Evolutionary conservation across 2,113 vertebrate species (phyloP).

Genomic region (Madoqua kirkii): DNA sequence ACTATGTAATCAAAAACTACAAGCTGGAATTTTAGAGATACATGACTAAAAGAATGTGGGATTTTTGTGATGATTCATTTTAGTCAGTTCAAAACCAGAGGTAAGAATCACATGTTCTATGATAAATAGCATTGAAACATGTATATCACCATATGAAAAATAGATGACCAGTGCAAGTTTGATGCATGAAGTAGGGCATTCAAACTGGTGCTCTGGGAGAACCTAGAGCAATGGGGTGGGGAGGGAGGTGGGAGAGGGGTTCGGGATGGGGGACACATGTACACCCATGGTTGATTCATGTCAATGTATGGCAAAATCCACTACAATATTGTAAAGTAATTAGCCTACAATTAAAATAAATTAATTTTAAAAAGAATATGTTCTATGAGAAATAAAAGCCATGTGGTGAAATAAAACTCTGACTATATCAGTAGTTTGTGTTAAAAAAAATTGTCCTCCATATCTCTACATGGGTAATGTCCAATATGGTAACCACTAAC

Average conservation of each 20-base stretch:
- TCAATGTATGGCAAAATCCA: not conserved
- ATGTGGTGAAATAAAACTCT: not conserved
- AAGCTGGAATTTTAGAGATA: not conserved
- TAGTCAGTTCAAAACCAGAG: not conserved
- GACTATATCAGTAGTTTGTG: not conserved
- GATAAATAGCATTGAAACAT: not conserved
- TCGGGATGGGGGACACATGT: not conserved
- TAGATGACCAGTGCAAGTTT: not conserved
- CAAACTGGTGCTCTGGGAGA: not conserved
- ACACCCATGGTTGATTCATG: not conserved
- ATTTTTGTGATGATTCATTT: slow-evolving; percentile 5
- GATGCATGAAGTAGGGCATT: not conserved
- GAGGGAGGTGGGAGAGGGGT: not conserved
- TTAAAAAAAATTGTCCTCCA: not conserved
- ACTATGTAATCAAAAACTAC: slow-evolving; percentile 15
- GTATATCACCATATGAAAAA: not conserved
- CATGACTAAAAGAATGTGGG: not conserved
- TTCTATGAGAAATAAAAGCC: not conserved
- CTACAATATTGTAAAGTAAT: not conserved
- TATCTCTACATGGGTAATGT: not conserved
- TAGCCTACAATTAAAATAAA: not conserved
- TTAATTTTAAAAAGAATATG: not conserved
- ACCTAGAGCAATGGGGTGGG: not conserved
- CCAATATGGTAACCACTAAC: not conserved
- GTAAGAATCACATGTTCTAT: not conserved